phyloP scores from a whole-genome alignment of 2,797 vertebrate species.

The Alauda arvensis region DNA sequence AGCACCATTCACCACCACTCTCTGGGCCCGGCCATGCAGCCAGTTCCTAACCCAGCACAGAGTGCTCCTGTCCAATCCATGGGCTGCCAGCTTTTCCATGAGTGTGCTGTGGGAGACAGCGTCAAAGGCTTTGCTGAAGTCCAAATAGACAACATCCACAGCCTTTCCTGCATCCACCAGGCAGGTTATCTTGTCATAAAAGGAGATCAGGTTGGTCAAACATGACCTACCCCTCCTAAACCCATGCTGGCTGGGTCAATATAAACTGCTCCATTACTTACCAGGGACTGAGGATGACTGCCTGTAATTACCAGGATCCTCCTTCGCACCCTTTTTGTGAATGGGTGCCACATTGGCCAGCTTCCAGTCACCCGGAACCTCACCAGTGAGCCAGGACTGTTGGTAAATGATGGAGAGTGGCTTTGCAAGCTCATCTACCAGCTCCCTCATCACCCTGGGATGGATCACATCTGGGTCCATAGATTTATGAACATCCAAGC shows the following conservation, averaged over 20 bases:
- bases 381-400: neutral
- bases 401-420: neutral
- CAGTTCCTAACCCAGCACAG: no score
- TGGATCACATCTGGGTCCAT: neutral
- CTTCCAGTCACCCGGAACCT: neutral
- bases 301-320: neutral
- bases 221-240: neutral
- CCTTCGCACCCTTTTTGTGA: neutral
- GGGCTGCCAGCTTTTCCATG: no score
- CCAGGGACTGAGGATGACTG: neutral
- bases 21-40: no score
- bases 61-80: no score
- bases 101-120: no score
- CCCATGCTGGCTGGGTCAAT: no score
- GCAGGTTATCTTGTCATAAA: neutral
- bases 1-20: no score
- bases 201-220: neutral
- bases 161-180: neutral
- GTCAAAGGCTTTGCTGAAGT: neutral
- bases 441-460: neutral
- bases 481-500: neutral
- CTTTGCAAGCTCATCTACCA: neutral
- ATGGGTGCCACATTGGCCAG: rapidly evolving
- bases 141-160: neutral
- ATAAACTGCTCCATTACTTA: neutral